Percentiles rank a stretch among this genome's conserved stretches.
Conservation (phyloP, 2,113 vertebrate genomes). For the Indicator maculatus region DNA sequence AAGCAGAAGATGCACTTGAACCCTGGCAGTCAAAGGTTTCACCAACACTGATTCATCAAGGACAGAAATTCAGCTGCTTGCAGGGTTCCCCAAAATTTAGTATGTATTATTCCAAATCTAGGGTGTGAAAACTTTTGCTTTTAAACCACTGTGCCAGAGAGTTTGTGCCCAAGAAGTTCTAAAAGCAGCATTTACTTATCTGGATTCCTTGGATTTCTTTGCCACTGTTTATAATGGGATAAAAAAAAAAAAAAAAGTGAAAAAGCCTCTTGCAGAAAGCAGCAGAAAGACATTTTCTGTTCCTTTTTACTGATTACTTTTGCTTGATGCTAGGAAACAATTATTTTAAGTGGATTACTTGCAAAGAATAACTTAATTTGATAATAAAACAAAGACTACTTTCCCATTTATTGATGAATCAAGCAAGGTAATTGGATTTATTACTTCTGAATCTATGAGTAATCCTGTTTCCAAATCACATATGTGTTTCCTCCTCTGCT, state of each 20-base stretch:
- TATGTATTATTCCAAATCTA: background rate
- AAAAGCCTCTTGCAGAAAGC: conserved; percentile 17
- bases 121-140: background rate
- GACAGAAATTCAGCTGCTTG: background rate
- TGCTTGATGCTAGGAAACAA: conserved; percentile 55
- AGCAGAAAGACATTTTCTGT: conserved; percentile 18
- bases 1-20: background rate
- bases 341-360: conserved; percentile 68
- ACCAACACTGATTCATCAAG: background rate
- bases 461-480: conserved; percentile 58
- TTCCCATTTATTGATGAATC: conserved; percentile 65
- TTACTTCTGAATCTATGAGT: conserved; percentile 60
- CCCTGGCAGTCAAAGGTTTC: background rate
- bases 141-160: background rate
- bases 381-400: conserved; percentile 55
- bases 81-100: background rate
- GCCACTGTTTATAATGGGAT: background rate
- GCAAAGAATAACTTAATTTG: conserved; percentile 60
- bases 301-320: conserved; percentile 54
- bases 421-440: conserved; percentile 67
- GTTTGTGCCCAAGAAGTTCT: background rate
- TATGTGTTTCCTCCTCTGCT: conserved; percentile 53
- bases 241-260: conserved; percentile 5
- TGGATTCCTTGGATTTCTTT: conserved; percentile 19
- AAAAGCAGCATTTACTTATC: background rate